Percentiles rank a stretch among this genome's conserved stretches.
Evolutionary conservation across 2,888 invertebrate genomes (phyloP).

Genomic region (Trichopoda pennipes): DNA sequence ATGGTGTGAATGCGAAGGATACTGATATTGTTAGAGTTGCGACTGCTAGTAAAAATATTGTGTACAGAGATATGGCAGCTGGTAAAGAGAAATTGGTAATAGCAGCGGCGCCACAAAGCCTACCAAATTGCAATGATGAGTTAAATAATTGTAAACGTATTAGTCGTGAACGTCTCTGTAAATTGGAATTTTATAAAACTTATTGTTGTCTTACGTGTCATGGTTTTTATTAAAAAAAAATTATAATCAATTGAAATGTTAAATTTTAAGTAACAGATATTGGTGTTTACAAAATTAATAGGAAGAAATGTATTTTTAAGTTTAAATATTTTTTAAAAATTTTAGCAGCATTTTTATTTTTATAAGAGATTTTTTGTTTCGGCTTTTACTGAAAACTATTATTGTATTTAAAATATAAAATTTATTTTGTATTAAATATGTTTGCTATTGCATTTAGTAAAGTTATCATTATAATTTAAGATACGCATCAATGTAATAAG

Average conservation of each 20-base stretch:
- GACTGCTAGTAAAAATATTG: constrained; percentile 13
- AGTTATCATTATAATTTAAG: too few relatives aligned
- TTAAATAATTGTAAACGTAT: constrained; percentile 89
- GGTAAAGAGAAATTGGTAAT: constrained; percentile 65
- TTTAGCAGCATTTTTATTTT: too few relatives aligned
- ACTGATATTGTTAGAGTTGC: constrained; percentile 67
- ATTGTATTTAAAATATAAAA: neutral
- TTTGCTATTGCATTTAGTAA: neutral
- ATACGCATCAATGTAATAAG: too few relatives aligned
- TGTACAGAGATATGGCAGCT: constrained; percentile 72
- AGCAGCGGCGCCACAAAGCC: constrained; percentile 65
- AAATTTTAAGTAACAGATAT: neutral
- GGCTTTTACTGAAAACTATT: too few relatives aligned
- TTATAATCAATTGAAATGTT: neutral
- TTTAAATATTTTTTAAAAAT: too few relatives aligned
- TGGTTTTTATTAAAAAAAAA: constrained; percentile 65
- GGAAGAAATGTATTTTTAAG: too few relatives aligned
- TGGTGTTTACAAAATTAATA: too few relatives aligned
- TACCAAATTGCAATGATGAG: constrained; percentile 85
- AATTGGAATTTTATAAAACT: constrained; percentile 90
- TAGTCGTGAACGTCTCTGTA: constrained; percentile 91
- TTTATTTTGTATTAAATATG: neutral
- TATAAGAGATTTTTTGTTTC: too few relatives aligned
- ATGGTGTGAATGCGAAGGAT: constrained; percentile 25
- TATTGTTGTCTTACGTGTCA: constrained; percentile 89